phyloP scores from a whole-genome alignment of 2,113 vertebrate genomes.

The Tetraodon nigroviridis region DNA sequence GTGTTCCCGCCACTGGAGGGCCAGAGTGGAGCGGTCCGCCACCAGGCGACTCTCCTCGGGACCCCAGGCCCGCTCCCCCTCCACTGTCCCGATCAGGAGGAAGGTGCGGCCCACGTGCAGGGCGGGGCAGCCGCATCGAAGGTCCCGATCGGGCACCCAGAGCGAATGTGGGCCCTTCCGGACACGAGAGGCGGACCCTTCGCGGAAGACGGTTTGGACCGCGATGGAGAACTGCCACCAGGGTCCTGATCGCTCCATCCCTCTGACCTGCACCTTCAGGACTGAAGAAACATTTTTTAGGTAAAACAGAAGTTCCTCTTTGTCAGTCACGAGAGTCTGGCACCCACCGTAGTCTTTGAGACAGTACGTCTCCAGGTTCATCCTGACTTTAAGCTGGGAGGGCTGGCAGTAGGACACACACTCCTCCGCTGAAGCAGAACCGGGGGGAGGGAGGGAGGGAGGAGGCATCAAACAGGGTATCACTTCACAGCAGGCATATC shows the following conservation, averaged over 20 bases:
- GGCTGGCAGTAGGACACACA: conserved; percentile 82
- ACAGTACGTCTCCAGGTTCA: conserved; percentile 85
- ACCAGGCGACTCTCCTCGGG: conserved; percentile 78
- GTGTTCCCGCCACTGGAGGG: conserved; percentile 85
- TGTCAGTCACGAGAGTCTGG: background rate
- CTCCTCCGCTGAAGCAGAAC: conserved; percentile 73
- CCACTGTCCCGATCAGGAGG: conserved; percentile 74
- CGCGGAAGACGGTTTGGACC: conserved; percentile 78
- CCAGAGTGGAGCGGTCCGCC: conserved; percentile 80
- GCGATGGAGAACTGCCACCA: conserved; percentile 83
- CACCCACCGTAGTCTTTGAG: conserved; percentile 82
- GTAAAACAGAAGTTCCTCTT: no score
- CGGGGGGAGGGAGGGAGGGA: conserved; percentile 3
- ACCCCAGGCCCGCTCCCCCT: conserved; percentile 65
- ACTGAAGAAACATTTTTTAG: conserved; percentile 61
- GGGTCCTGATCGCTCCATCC: conserved; percentile 74
- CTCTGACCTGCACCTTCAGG: conserved; percentile 78
- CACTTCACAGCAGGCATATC: conserved; percentile 55
- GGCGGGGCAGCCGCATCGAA: conserved; percentile 80
- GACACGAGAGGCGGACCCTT: conserved; percentile 60
- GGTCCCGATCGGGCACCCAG: conserved; percentile 82
- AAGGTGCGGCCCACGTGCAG: conserved; percentile 77
- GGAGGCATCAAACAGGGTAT: conserved; percentile 31
- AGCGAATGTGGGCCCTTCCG: conserved; percentile 75
- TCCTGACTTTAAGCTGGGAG: conserved; percentile 78